These are phyloP conservation scores for Papilio protenor DNA, from an alignment of 2,888 invertebrate genomes.

Conservation along the genomic window DNA sequence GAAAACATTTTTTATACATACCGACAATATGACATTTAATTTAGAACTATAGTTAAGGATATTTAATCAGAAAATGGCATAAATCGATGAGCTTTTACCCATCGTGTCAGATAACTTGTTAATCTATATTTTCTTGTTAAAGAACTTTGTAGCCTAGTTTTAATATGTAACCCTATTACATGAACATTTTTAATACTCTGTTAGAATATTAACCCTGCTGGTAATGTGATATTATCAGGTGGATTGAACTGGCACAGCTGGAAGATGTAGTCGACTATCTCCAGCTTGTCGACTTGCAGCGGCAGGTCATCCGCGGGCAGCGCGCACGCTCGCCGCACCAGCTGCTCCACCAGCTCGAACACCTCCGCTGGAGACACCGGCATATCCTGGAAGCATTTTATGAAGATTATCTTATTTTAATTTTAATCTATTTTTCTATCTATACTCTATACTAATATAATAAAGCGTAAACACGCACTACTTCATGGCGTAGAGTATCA, in stretches of 20 bases:
- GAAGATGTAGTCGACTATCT: constrained; percentile 95
- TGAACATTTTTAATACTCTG: not conserved
- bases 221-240: constrained; percentile 95
- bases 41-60: not conserved
- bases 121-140: not conserved
- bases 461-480: too few species aligned
- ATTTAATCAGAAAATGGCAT: too few species aligned
- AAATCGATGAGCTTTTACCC: not conserved
- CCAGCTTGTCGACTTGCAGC: constrained; percentile 90
- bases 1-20: not conserved
- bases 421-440: too few species aligned
- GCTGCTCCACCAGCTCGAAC: constrained; percentile 93
- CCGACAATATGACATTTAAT: not conserved
- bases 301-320: constrained; percentile 90
- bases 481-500: too few species aligned
- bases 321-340: constrained; percentile 93
- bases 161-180: not conserved
- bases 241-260: constrained; percentile 96
- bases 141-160: not conserved
- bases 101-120: too few species aligned
- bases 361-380: constrained; percentile 92
- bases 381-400: constrained; percentile 84
- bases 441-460: too few species aligned
- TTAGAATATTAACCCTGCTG: constrained; percentile 85
- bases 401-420: not conserved